A percentile compares a stretch with the other conserved stretches of the same genome.
Conservation (phyloP, 2,797 vertebrate genomes). For the Peromyscus attwateri region DNA sequence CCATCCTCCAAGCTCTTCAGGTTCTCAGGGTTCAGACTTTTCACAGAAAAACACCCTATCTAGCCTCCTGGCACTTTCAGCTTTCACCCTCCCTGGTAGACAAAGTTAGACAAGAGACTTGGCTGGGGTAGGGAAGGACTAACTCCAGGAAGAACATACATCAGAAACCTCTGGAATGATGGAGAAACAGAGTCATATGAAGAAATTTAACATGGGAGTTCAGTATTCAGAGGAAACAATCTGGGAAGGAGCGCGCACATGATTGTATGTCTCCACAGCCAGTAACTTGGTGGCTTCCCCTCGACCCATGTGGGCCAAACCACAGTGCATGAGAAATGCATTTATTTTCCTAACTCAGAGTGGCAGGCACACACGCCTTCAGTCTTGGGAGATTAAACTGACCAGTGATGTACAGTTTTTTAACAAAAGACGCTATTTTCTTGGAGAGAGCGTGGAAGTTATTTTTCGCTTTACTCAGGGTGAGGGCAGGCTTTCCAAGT, state of each 20-base stretch:
- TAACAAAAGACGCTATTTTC: slow-evolving; percentile 39
- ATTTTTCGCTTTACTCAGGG: background rate
- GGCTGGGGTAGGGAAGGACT: background rate
- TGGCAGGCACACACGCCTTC: background rate
- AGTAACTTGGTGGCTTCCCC: background rate
- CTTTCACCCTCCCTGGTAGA: background rate
- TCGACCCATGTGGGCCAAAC: background rate
- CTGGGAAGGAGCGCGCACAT: accelerated
- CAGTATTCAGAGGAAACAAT: background rate
- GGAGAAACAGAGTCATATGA: background rate
- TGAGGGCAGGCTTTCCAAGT: background rate
- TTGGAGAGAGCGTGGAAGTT: background rate
- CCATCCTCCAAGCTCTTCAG: accelerated
- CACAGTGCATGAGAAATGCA: background rate
- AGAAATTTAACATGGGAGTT: background rate
- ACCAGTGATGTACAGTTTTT: background rate
- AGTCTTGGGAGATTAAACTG: background rate
- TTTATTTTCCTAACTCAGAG: background rate
- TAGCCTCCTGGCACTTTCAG: background rate
- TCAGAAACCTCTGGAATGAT: background rate
- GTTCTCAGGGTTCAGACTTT: too few species aligned
- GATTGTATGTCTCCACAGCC: background rate
- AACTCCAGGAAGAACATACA: background rate
- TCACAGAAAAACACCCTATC: background rate
- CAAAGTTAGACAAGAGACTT: background rate